Evolutionary conservation across 2,888 invertebrate species (phyloP).

Genomic region (Andrena hattorfiana): DNA sequence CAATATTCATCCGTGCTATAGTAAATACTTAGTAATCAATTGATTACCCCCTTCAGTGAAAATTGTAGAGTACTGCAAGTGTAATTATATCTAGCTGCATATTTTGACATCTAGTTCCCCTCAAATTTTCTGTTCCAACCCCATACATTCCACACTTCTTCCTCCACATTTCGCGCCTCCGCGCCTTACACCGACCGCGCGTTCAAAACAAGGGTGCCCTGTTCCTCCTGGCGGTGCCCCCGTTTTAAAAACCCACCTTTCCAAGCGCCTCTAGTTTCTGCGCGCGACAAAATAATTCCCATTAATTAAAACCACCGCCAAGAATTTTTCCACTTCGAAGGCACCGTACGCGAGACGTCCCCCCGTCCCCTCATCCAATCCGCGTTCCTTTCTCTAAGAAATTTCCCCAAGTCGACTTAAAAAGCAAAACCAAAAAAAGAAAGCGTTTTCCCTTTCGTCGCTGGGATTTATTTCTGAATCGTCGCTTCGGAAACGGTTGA

Average conservation of each 20-base stretch:
- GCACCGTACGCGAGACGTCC: background rate
- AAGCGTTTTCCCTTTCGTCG: background rate
- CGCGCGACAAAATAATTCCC: conserved; percentile 45
- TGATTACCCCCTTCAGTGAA: too few relatives aligned
- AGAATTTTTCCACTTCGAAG: background rate
- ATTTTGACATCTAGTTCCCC: too few relatives aligned
- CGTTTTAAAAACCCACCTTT: conserved; percentile 21
- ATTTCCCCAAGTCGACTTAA: background rate
- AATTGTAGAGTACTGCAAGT: too few relatives aligned
- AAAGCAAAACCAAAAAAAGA: background rate
- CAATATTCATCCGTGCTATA: too few relatives aligned
- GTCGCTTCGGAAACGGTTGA: conserved; percentile 34
- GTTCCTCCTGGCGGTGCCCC: conserved; percentile 19
- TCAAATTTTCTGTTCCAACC: too few relatives aligned
- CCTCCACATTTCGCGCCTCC: background rate
- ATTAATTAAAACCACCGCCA: conserved; percentile 38
- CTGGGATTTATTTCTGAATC: conserved; percentile 4
- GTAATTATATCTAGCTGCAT: too few relatives aligned
- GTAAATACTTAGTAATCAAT: too few relatives aligned
- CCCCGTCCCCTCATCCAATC: background rate
- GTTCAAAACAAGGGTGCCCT: background rate
- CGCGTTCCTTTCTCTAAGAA: background rate
- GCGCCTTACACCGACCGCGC: background rate
- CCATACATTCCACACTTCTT: too few relatives aligned
- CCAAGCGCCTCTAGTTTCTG: background rate